Base-by-base conservation (phyloP, 23 tunicate genomes). In the Aplidium turbinatum region DNA sequence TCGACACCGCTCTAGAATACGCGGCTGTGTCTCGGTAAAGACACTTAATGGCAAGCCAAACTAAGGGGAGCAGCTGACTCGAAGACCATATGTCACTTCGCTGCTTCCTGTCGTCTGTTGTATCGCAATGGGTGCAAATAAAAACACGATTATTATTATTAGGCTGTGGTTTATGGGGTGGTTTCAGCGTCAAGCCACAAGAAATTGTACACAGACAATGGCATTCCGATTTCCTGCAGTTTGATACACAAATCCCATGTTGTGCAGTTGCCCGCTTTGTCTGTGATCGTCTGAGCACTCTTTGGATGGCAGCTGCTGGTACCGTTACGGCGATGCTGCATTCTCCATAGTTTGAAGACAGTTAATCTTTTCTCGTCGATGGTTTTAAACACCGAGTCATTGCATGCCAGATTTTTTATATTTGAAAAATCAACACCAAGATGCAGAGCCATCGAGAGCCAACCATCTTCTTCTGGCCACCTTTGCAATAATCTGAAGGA, bases 331-430 rank as follows among this genome's bases (percentile, higher is more conserved):
- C 87, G 51, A 1, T 72, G 51, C 24, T 48, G 24, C 34, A 81
- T 81, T 62, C 87, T 42, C 87, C 87, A 81, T 47, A 81, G 64
- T 71, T 81, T 81, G 9, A 72, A 72, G 32, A 70, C 55, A 31
- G 66, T 81, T 65, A 81, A 47, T 9, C 73, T 35, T 40, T 81
- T 72, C 16, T 81, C 87, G 0, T 23, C 61, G 29, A 72, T 9
- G 0, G 63, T 62, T 16, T 34, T 40, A 33, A 38, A 55, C 21
- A 28, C 48, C 19, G 47, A 5, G 64, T 46, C 45, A 65, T 50
- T 72, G 51, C 31, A 72, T 4, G 73, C 67, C 20, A 81, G 27
- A 27, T 73, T 81, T 1, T 24, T 9, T 1, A 81, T 45, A 50
- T 81, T 81, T 51, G 24, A 6, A 0, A 39, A 3, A 18, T 72